Evolutionary conservation across 2,888 invertebrate species (phyloP), one percentile per base, ranked within the genome.

Genomic region (Eulithis prunata): DNA sequence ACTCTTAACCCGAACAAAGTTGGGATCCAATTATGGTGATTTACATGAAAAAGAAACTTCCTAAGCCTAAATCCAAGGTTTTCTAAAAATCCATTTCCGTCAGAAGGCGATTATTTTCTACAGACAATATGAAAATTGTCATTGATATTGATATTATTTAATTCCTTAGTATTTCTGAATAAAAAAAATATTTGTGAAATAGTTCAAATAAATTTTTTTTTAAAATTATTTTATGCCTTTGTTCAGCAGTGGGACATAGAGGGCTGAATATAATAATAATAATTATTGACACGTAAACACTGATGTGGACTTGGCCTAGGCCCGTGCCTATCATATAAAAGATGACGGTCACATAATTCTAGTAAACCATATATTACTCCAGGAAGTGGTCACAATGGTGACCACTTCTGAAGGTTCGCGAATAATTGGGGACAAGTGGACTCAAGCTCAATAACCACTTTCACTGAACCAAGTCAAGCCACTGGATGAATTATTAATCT

Each of bases 21-120:
- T 51, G 21, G 52, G 52, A 59, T 62, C 52, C 62, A 62, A 66
- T 66, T 62, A 57, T 38, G 46, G 41, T 59, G 52, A 66, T 66
- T 66, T 59, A 62, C 66, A 62, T 59, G 51, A 46, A 62, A 58
- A 62, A 57, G 57, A 38, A 49, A 66, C 49, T 66, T 62, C 62
- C 51, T 57, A 58, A 58, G 51, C 55, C 57, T 49, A 54, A 46
- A 53, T 43, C 41, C 14, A 10, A 52, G 14, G 32, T 60, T 53
- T 60, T 45, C 41, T n/a, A 5, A 45, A 43, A 52, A 12, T 10
- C 41, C 10, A 8, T 10, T 41, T 41, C 41, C 41, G 41, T 41
- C 41, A 41, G 41, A 8, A 5, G 32, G 32, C 4, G 5, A 32
- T 32, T 32, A 21, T 21, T 21, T 21, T 21, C 21, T 11, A 41